These are phyloP conservation scores for Misgurnus mizolepis DNA, from an alignment of 2,113 vertebrate genomes.

Conservation along the genomic window DNA sequence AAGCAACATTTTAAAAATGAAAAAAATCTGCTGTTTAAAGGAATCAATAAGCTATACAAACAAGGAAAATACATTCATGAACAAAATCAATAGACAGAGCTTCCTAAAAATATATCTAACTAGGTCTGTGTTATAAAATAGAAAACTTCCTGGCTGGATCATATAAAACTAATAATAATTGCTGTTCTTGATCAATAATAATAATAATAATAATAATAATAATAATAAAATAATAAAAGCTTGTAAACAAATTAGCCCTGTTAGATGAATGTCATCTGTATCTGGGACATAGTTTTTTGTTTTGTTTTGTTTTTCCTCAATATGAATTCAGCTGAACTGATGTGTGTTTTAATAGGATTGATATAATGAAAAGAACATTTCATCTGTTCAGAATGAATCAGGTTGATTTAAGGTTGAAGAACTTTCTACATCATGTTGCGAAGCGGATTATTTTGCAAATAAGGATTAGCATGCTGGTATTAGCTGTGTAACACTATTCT, in stretches of 20 bases:
- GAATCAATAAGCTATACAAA: not conserved
- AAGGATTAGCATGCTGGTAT: slow-evolving; percentile 34
- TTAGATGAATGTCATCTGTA: not conserved
- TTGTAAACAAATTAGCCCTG: not conserved
- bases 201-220: not conserved
- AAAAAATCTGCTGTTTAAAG: not conserved
- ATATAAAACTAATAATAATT: too few relatives aligned
- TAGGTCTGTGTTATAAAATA: not conserved
- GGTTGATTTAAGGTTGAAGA: not conserved
- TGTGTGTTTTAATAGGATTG: slow-evolving; percentile 9
- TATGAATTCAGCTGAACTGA: not conserved
- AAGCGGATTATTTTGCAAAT: slow-evolving; percentile 28
- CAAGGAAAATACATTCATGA: too few relatives aligned
- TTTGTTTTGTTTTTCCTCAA: not conserved
- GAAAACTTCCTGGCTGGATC: not conserved
- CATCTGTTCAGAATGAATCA: not conserved
- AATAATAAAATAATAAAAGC: too few relatives aligned
- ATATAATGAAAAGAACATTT: slow-evolving; percentile 21
- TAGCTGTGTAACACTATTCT: slow-evolving; percentile 32
- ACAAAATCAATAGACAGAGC: not conserved
- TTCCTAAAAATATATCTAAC: not conserved
- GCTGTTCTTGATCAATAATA: too few relatives aligned
- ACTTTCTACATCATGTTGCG: slow-evolving; percentile 9
- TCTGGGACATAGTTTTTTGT: not conserved
- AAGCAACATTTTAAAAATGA: not conserved